phyloP scores from a whole-genome alignment of 2,888 invertebrate genomes.

The Ormyrus pomaceus region DNA sequence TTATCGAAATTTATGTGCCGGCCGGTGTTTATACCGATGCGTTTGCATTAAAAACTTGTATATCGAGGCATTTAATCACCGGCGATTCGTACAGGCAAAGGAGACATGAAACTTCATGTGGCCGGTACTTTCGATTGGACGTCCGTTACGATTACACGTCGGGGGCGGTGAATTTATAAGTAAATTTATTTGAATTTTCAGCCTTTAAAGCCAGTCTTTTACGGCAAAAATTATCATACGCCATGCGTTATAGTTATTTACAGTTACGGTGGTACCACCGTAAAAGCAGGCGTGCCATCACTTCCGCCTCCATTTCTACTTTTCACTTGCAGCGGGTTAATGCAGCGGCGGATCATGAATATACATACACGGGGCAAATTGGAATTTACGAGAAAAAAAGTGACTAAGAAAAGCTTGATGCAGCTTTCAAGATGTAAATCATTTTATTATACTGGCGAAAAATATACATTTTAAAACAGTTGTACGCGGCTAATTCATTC shows the following conservation, averaged over 20 bases:
- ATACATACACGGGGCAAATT: slow-evolving; percentile 26
- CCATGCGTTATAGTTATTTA: slow-evolving; percentile 33
- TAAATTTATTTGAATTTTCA: slow-evolving; percentile 25
- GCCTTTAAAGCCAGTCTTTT: slow-evolving; percentile 29
- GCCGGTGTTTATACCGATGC: neutral
- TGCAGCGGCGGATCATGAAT: slow-evolving; percentile 20
- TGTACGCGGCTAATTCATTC: too few relatives aligned
- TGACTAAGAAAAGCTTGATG: neutral
- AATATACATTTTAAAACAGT: neutral
- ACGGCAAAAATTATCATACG: slow-evolving; percentile 39
- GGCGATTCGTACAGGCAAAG: neutral
- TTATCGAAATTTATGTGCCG: too few relatives aligned
- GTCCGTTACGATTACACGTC: neutral
- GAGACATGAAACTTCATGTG: neutral
- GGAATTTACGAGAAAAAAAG: slow-evolving; percentile 30
- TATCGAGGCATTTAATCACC: neutral
- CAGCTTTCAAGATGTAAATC: slow-evolving; percentile 17
- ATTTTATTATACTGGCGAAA: neutral
- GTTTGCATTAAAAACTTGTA: neutral
- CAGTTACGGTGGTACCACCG: slow-evolving; percentile 31
- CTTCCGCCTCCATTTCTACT: slow-evolving; percentile 35
- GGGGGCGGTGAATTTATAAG: slow-evolving; percentile 3
- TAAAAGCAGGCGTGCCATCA: slow-evolving; percentile 38
- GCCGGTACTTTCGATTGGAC: neutral
- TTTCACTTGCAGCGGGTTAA: slow-evolving; percentile 28